These are phyloP conservation scores for Apogon talboti DNA, from an alignment of 2,797 vertebrate species.

Conservation along the genomic window DNA sequence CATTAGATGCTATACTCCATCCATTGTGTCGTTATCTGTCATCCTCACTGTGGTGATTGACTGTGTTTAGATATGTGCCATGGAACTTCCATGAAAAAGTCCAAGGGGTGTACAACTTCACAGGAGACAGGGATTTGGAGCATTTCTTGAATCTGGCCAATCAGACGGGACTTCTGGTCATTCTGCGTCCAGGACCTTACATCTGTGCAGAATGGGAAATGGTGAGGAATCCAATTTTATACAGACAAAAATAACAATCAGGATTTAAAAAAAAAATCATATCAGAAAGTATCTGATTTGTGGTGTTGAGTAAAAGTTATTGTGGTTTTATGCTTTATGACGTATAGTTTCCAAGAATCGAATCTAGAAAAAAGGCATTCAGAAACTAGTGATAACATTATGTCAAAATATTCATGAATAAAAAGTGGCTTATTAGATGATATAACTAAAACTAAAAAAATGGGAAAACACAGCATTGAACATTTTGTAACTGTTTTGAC, in stretches of 20 bases:
- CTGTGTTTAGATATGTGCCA: constrained; percentile 87
- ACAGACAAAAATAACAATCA: no score
- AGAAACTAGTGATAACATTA: no score
- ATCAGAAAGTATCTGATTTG: no score
- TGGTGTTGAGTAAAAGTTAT: not conserved
- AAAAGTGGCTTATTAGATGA: no score
- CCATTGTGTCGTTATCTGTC: not conserved
- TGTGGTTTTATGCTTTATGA: not conserved
- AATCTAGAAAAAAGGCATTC: no score
- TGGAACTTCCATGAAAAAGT: constrained; percentile 95
- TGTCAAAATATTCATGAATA: no score
- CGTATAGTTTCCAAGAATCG: no score
- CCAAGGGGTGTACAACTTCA: constrained; percentile 89
- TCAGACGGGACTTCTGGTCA: constrained; percentile 90
- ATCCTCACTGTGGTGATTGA: not conserved
- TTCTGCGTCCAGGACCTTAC: constrained; percentile 95
- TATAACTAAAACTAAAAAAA: no score
- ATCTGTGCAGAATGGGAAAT: constrained; percentile 99
- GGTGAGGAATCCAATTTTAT: constrained; percentile 79
- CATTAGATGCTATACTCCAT: not conserved
- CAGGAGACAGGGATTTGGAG: constrained; percentile 88
- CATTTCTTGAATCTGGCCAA: constrained; percentile 91
- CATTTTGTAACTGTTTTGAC: no score
- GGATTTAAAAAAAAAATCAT: no score
- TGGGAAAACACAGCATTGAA: no score